Percentiles rank a stretch among this genome's conserved stretches.
Conservation (phyloP, 2,888 invertebrate genomes). For the Zygaena filipendulae region DNA sequence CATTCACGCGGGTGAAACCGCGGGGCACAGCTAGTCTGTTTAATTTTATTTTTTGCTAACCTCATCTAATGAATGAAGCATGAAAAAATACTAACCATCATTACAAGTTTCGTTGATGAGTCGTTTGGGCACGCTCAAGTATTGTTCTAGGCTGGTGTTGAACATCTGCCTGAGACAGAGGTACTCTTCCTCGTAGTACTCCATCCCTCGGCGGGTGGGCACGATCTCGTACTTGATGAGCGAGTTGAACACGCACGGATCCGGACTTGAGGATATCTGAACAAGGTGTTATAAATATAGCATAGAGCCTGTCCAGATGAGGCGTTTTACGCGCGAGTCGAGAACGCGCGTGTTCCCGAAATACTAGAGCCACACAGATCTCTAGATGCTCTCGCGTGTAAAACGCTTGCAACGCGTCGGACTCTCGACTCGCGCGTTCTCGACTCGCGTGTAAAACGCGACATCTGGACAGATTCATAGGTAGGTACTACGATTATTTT, state of each 20-base stretch:
- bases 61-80: no score
- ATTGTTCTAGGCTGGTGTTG: slow-evolving; percentile 44
- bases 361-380: no score
- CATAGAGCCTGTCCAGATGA: no score
- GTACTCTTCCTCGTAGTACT: slow-evolving; percentile 45
- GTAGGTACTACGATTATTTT: not conserved
- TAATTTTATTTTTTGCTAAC: no score
- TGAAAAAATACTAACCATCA: slow-evolving; percentile 38
- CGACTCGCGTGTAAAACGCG: no score
- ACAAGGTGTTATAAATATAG: not conserved
- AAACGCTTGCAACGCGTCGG: no score
- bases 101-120: slow-evolving; percentile 42
- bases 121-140: slow-evolving; percentile 41
- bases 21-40: no score
- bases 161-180: slow-evolving; percentile 43
- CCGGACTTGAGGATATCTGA: slow-evolving; percentile 32
- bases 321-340: no score
- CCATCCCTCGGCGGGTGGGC: slow-evolving; percentile 28
- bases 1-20: no score
- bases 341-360: no score
- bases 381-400: no score
- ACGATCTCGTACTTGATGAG: slow-evolving; percentile 50
- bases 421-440: no score
- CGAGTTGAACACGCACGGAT: slow-evolving; percentile 51
- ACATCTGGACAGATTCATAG: slow-evolving; percentile 1